Base-by-base conservation (phyloP, 1,140 invertebrate genomes). In the Diuraphis noxia region DNA sequence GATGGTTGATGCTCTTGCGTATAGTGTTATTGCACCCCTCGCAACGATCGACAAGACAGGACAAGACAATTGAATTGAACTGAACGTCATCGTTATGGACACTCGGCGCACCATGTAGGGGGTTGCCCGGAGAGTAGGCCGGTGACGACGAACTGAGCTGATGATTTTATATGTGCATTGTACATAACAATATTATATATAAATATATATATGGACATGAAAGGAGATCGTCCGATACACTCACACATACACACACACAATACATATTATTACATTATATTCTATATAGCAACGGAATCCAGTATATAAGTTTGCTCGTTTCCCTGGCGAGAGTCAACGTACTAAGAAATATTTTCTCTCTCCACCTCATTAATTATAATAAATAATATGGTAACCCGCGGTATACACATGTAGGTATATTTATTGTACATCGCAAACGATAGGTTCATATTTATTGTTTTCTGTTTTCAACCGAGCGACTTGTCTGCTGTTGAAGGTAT, bases 341-440 rank as follows among this genome's bases (percentile, higher is more conserved):
- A 88, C 86, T 88, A 63, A 52, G 41, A 63, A 88, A 88, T 88
- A 88, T 88, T 88, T 88, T 63, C 86, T 88, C 41, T 85, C 86
- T 34, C 25, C 36, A 2, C 13, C 79, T n/a, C 43, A n/a, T n/a
- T 72, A 17, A 72, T 72, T 72, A 72, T 72, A 72, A 72, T 72
- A 72, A 72, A 72, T 72, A 72, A n/a, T n/a, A 25, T 81, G 79
- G 79, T 25, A 25, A 40, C 36, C 25, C 30, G 81, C 25, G 40
- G 81, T 84, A 40, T 10, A 41, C 36, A 3, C 30, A 5, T n/a
- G 40, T 43, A 49, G 77, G 38, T 8, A 34, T 41, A 40, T 41
- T 40, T 79, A 36, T 36, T 77, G 36, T 81, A 38, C 36, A 38
- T 36, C 77, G 36, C 34, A 38, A 36, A 23, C 30, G 30, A 63